A percentile compares a stretch with the other conserved stretches of the same genome.
phyloP scores from a whole-genome alignment of 2,888 invertebrate genomes.

The Tortricodes alternella region DNA sequence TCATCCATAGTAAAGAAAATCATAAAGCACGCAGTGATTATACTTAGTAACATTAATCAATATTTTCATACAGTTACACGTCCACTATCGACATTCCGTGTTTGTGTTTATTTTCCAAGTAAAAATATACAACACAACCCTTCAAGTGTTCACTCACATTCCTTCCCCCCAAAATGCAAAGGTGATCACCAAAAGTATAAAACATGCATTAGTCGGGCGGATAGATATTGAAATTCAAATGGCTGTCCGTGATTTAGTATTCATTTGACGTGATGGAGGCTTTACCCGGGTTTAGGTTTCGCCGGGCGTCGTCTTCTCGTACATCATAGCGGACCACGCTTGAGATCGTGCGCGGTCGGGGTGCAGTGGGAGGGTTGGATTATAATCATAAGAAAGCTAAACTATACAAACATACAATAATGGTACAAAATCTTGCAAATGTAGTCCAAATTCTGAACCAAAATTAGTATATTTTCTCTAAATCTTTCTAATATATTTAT shows the following conservation, averaged over 20 bases:
- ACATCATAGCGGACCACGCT: constrained; percentile 78
- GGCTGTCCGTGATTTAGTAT: constrained; percentile 79
- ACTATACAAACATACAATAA: no score
- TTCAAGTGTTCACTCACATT: constrained; percentile 2
- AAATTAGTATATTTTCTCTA: no score
- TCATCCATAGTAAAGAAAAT: no score
- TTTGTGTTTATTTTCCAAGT: no score
- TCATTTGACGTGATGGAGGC: constrained; percentile 82
- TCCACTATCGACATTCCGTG: no score
- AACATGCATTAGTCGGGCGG: constrained; percentile 53
- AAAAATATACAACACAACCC: background rate
- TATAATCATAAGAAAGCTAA: no score
- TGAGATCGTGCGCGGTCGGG: constrained; percentile 48
- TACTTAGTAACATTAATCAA: no score
- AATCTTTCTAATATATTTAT: no score
- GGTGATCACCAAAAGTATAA: constrained; percentile 33
- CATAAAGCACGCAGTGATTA: no score
- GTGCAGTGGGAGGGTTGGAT: constrained; percentile 39
- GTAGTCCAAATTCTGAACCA: no score
- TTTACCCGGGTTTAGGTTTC: constrained; percentile 80
- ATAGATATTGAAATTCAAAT: constrained; percentile 82
- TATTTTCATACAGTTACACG: no score
- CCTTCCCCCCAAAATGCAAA: constrained; percentile 11
- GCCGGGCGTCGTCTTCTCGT: constrained; percentile 81
- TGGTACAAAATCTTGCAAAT: no score